phyloP scores from a whole-genome alignment of 2,797 vertebrate species.

The Euphonia xanthogaster region DNA sequence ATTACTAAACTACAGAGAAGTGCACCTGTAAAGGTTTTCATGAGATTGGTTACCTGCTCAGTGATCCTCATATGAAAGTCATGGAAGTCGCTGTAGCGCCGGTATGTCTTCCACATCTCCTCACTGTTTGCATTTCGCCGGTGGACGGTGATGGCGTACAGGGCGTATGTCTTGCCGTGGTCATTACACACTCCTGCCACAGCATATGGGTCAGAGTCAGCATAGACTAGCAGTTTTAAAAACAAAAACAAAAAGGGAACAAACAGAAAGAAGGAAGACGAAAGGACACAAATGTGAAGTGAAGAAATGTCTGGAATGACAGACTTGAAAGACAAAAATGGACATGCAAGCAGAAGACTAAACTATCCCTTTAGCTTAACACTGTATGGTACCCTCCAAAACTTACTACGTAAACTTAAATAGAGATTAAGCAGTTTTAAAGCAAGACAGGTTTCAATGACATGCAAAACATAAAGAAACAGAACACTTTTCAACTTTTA shows the following conservation, averaged over 20 bases:
- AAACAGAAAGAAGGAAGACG: conserved; percentile 73
- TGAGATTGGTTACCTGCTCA: conserved; percentile 83
- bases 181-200: conserved; percentile 99
- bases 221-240: conserved; percentile 83
- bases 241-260: conserved; percentile 69
- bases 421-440: neutral
- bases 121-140: conserved; percentile 85
- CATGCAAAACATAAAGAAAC: neutral
- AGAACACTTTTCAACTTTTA: neutral
- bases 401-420: neutral
- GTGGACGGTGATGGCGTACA: conserved; percentile 95
- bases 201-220: conserved; percentile 91
- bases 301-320: conserved; percentile 74
- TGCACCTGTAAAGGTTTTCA: neutral
- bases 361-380: neutral
- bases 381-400: neutral
- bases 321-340: conserved; percentile 66
- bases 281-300: conserved; percentile 75
- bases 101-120: conserved; percentile 96
- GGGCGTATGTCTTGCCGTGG: conserved; percentile 96
- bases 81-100: conserved; percentile 98
- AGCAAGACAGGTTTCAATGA: neutral
- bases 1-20: accelerated
- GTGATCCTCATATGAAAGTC: conserved; percentile 99
- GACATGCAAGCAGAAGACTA: conserved; percentile 50